phyloP scores from a whole-genome alignment of 2,113 vertebrate species.

The Siphamia tubifer region DNA sequence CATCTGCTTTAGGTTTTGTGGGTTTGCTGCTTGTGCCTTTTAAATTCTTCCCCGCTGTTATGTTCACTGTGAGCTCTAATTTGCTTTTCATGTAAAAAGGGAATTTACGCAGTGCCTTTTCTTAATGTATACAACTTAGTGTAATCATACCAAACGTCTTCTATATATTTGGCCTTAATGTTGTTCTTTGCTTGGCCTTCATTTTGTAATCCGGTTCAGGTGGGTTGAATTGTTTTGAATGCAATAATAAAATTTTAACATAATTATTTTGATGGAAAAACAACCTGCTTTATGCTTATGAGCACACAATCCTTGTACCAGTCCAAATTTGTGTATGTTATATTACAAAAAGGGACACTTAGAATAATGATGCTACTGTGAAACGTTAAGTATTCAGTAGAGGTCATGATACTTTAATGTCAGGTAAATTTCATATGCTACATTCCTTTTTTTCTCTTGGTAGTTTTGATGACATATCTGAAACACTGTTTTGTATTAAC shows the following conservation, averaged over 20 bases:
- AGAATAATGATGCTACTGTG: conserved; percentile 6
- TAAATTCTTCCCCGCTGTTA: neutral
- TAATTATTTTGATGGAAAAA: conserved; percentile 13
- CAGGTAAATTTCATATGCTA: conserved; percentile 1
- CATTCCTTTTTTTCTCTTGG: neutral
- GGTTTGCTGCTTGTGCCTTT: conserved; percentile 51
- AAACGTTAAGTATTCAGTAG: conserved; percentile 27
- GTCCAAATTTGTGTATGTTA: conserved; percentile 52
- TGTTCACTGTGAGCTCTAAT: neutral
- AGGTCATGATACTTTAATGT: conserved; percentile 18
- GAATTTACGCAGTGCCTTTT: conserved; percentile 68
- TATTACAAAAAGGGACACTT: conserved; percentile 31
- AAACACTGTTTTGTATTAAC: conserved; percentile 11
- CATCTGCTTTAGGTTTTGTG: neutral
- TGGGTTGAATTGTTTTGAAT: conserved; percentile 20
- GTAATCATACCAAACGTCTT: conserved; percentile 19
- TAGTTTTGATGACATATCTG: conserved; percentile 28
- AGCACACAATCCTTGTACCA: conserved; percentile 71
- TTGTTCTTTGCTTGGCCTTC: neutral
- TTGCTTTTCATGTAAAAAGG: neutral
- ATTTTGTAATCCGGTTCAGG: neutral
- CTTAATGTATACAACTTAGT: conserved; percentile 15
- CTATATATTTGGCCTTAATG: conserved; percentile 20
- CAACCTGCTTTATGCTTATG: conserved; percentile 37
- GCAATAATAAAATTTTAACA: conserved; percentile 16